These are phyloP conservation scores for Caenorhabditis tropicalis DNA, from an alignment of 1,140 invertebrate genomes.

Conservation along the genomic window DNA sequence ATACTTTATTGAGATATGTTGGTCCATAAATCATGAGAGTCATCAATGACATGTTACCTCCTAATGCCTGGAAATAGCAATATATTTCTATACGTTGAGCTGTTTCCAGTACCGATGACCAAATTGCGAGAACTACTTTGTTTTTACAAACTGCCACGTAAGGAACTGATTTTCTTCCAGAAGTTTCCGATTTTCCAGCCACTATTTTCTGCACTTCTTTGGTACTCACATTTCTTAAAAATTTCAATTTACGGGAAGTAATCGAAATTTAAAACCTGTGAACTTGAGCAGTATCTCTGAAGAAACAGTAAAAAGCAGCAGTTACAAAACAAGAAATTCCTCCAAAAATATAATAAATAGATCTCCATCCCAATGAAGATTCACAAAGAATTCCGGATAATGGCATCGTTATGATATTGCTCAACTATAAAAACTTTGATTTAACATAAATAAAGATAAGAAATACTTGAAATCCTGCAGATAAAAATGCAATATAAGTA, in stretches of 20 bases:
- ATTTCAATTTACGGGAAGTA: no score
- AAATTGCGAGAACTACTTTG: constrained; percentile 46
- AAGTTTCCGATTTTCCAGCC: constrained; percentile 25
- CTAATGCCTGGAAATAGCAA: constrained; percentile 56
- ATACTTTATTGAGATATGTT: constrained; percentile 61
- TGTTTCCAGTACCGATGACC: constrained; percentile 44
- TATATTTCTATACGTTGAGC: no score
- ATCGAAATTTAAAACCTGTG: no score
- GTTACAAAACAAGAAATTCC: constrained; percentile 41
- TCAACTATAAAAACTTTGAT: constrained; percentile 49
- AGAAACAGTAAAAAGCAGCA: constrained; percentile 54
- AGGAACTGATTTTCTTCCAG: background rate
- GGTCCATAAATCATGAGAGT: constrained; percentile 58
- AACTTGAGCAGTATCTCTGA: constrained; percentile 51
- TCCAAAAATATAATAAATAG: constrained; percentile 58
- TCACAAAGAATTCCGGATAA: constrained; percentile 51
- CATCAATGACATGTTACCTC: constrained; percentile 49
- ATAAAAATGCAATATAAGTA: constrained; percentile 62
- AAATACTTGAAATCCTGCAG: background rate
- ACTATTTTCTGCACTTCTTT: constrained; percentile 1
- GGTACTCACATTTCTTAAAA: constrained; percentile 35
- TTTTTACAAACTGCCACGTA: background rate
- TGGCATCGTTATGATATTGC: constrained; percentile 60
- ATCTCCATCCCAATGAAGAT: constrained; percentile 54
- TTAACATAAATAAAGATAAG: background rate